Conservation (phyloP, 2,888 invertebrate species). For the Lepetodrilus schrolli region DNA sequence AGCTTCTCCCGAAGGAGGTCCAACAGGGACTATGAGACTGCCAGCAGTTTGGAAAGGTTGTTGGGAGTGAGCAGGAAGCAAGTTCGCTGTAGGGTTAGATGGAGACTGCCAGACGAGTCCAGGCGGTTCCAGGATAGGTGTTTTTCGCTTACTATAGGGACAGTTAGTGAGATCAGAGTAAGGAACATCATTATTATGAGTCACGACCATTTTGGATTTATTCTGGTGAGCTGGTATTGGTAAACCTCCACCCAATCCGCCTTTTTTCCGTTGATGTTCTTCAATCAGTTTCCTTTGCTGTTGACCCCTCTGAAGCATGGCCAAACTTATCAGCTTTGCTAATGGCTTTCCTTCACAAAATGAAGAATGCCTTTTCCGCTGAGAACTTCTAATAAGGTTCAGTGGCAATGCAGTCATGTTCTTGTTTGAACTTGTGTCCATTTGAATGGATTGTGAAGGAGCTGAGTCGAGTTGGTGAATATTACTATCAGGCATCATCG, state of each 20-base stretch:
- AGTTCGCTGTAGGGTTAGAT: neutral
- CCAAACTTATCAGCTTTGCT: conserved; percentile 29
- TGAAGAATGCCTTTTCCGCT: neutral
- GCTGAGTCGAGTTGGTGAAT: neutral
- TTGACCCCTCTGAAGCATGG: conserved; percentile 13
- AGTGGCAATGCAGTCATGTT: neutral
- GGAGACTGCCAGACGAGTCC: neutral
- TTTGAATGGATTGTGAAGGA: neutral
- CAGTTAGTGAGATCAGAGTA: neutral
- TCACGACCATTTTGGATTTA: neutral
- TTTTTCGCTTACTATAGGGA: conserved; percentile 3
- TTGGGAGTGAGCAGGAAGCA: conserved; percentile 47
- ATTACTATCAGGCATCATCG: too few species aligned
- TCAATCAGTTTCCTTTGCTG: neutral
- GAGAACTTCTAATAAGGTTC: neutral
- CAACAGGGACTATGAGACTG: conserved; percentile 44
- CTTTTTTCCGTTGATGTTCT: too few species aligned
- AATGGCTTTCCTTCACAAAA: conserved; percentile 7
- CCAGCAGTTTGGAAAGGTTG: conserved; percentile 53
- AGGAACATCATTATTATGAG: neutral
- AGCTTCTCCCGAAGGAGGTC: neutral
- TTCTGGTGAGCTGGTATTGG: conserved; percentile 26
- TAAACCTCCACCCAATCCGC: neutral
- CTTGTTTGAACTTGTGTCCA: neutral
- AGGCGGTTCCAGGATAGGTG: conserved; percentile 19